Conservation (phyloP, 2,888 invertebrate species). For the Pristionchus exspectatus region DNA sequence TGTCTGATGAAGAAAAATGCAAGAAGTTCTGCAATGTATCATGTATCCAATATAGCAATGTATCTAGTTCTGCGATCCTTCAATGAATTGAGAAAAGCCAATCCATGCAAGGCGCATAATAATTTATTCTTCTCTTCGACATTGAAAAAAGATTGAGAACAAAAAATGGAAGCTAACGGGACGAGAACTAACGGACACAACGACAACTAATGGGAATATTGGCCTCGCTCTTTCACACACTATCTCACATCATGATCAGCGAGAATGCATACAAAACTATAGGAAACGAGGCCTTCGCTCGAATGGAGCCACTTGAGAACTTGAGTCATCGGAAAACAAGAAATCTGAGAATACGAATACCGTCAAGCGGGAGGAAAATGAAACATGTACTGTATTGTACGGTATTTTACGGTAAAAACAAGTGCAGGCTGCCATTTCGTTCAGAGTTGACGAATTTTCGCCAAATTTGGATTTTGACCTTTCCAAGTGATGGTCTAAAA, state of each 20-base stretch:
- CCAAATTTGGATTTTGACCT: too few relatives aligned
- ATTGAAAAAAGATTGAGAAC: neutral
- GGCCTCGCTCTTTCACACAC: neutral
- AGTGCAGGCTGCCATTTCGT: too few relatives aligned
- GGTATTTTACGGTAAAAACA: too few relatives aligned
- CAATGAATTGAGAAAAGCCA: neutral
- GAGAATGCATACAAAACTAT: neutral
- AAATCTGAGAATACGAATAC: neutral
- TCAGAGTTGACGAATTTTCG: too few relatives aligned
- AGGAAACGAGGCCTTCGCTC: neutral
- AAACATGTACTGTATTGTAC: too few relatives aligned
- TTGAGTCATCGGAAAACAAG: neutral
- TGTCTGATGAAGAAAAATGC: too few relatives aligned
- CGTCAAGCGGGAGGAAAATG: too few relatives aligned
- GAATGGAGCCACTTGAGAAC: neutral
- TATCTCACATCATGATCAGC: too few relatives aligned
- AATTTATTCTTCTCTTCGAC: slow-evolving; percentile 17
- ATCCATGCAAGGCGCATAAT: neutral
- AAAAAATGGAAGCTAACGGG: neutral
- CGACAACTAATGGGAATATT: neutral
- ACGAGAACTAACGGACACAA: slow-evolving; percentile 24
- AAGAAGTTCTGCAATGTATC: too few relatives aligned
- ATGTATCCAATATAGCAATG: too few relatives aligned
- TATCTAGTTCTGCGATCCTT: too few relatives aligned
- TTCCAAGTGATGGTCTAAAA: too few relatives aligned